These are phyloP conservation scores for Recurvirostra avosetta DNA, from an alignment of 2,113 vertebrate genomes.

Conservation along the genomic window DNA sequence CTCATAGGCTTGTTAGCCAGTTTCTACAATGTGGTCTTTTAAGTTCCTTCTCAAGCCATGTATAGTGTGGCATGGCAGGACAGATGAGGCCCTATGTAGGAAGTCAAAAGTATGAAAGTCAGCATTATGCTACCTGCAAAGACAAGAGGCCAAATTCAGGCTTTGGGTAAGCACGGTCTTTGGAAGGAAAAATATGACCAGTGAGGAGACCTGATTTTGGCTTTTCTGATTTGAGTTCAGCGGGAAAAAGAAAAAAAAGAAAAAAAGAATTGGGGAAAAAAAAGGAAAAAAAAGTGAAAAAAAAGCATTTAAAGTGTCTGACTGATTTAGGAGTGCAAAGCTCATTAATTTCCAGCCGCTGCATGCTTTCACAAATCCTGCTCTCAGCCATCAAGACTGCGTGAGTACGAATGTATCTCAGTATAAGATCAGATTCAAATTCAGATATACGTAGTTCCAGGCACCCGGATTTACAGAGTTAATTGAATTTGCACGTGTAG, in stretches of 20 bases:
- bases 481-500: background rate
- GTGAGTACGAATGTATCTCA: background rate
- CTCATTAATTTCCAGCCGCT: background rate
- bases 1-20: background rate
- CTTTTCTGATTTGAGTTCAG: background rate
- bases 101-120: background rate
- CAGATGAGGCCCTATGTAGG: background rate
- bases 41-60: background rate
- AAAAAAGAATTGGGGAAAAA: background rate
- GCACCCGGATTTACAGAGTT: background rate
- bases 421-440: background rate
- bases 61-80: background rate
- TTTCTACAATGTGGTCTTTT: background rate
- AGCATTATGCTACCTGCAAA: background rate
- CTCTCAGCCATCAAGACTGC: background rate
- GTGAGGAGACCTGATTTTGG: background rate
- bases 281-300: accelerated
- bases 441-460: accelerated
- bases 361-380: background rate
- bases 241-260: background rate
- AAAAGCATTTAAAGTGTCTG: background rate
- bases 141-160: background rate
- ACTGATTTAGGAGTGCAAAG: background rate
- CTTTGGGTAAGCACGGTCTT: background rate
- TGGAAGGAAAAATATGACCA: background rate